These are phyloP conservation scores for Trichosurus vulpecula DNA, from an alignment of 2,797 vertebrate genomes.

Conservation along the genomic window DNA sequence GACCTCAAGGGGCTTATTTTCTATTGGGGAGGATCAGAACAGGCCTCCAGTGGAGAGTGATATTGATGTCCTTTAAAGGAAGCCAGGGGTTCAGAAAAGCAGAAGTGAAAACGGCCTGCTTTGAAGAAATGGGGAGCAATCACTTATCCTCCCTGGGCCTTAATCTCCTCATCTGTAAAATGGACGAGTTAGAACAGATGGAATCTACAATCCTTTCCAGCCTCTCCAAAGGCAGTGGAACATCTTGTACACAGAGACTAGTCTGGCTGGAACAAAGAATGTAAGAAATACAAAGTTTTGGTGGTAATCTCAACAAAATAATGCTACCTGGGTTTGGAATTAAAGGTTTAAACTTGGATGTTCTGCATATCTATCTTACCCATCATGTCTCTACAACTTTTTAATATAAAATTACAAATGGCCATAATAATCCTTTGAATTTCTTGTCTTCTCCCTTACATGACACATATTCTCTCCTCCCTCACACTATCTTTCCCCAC, in stretches of 20 bases:
- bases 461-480: no score
- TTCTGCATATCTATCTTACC: background rate
- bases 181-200: background rate
- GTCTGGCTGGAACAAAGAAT: background rate
- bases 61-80: background rate
- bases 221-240: background rate
- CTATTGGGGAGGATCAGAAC: background rate
- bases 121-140: background rate
- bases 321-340: constrained; percentile 1
- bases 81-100: background rate
- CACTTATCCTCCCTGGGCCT: background rate
- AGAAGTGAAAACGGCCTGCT: background rate
- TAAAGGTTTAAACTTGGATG: constrained; percentile 21
- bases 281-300: background rate
- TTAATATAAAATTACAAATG: background rate
- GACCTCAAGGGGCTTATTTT: background rate
- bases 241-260: background rate
- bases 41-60: background rate
- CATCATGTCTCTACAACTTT: background rate
- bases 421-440: no score
- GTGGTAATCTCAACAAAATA: background rate
- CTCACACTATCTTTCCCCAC: no score
- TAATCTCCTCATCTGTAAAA: background rate
- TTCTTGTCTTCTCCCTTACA: no score
- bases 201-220: background rate